Evolutionary conservation across 2,888 invertebrate species (phyloP), one percentile per base, ranked within the genome.

Genomic region (Pseudoips prasinana): DNA sequence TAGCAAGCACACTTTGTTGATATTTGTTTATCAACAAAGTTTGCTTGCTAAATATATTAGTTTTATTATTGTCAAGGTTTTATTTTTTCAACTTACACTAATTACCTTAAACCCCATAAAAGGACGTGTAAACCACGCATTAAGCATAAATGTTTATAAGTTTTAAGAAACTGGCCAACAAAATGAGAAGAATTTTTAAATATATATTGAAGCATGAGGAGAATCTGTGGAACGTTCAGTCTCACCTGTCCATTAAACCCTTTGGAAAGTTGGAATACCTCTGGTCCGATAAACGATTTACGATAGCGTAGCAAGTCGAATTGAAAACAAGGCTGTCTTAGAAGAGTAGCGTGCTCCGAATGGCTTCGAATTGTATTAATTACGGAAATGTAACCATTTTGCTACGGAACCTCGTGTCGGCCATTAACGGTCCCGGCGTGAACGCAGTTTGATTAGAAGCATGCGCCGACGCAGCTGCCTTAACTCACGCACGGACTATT

Each of bases 281-380:
- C 50, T 63, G 59, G 64, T 64, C 71, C 76, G 78, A 73, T 79
- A 81, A 86, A 78, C 77, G 79, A 84, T 86, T 83, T 78, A 81
- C 73, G 69, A 73, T 67, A 69, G 65, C 67, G 60, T 60, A 72
- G 74, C 78, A 73, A 62, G 47, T 59, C 82, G 67, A 83, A 86
- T 84, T 64, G 68, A 62, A 86, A 86, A 86, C 83, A 84, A 84
- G 84, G 80, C 75, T 79, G 73, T 65, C 58, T 64, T 70, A 69
- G 66, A 62, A 72, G 67, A 73, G 61, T 66, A 73, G 69, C 71
- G 75, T 78, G 78, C 69, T 72, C 71, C 58, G 77, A 72, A 74
- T 76, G 66, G 78, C 69, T 72, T 70, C 59, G 78, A 72, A 74
- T 77, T 66, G 69, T 72, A 63, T 81, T 82, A 83, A 86, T 85